Base-by-base conservation (phyloP, 2,797 vertebrate genomes). In the Bovichtus variegatus region DNA sequence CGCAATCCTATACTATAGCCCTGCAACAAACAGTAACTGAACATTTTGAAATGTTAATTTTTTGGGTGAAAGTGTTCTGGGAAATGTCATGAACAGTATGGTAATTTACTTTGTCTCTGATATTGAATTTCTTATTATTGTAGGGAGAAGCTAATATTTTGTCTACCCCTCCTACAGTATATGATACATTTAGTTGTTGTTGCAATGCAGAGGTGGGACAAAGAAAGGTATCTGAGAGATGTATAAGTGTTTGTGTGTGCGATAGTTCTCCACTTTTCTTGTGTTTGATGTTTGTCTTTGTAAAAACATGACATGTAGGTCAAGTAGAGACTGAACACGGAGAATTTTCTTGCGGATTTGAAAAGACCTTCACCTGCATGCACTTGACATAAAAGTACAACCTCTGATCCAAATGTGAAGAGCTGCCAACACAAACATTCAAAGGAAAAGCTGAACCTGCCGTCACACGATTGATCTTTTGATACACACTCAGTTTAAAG, bases 241-340 rank as follows among this genome's bases (percentile, higher is more conserved):
- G 5, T 46, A 47, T 16, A 38, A 34, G 6, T 57, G 25, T 40
- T 55, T 10, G 0, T 1, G 34, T 41, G 46, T 47, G 62, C 19
- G 16, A 12, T 41, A 13, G 18, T 36, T 78, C 67, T 1, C 40
- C 25, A 65, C 9, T 57, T 58, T 58, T 19, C 71, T n/a, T 29
- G 9, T 43, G 44, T 80, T 79, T 80, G 71, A 80, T 78, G 54
- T 76, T 81, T 78, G 57, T 59, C 68, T 77, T 70, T 71, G 34
- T 71, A 44, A 47, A 46, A 74, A 79, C 51, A 70, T 63, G 74
- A 71, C 68, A 80, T 62, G 40, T 54, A 66, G 74, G 84, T 74
- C 78, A 87, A 82, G 55, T 73, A 71, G 64, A 84, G 43, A 38
- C 29, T 29, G 57, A 83, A 72, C 51, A 55, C 6, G 0, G 15